Evolutionary conservation across 2,113 vertebrate species (phyloP), one percentile per base, ranked within the genome.

Genomic region (Egretta garzetta): DNA sequence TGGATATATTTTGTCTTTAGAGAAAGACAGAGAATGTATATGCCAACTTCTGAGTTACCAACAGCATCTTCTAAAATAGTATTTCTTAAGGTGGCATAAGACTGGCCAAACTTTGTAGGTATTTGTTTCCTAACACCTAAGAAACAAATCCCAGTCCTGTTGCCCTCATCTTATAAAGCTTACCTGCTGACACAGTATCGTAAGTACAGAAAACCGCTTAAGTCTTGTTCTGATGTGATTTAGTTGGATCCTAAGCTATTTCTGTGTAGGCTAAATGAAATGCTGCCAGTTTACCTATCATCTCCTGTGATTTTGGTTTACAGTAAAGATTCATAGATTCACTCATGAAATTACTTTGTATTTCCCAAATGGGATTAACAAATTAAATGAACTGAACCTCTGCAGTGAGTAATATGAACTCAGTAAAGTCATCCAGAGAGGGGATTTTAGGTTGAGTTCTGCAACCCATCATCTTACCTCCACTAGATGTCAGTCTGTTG

Each of bases 401-500:
- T 2, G 24, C 24, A 6, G 23, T n/a, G 58, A 86, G 10, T 24
- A 22, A 56, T 2, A 58, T 5, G 32, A 33, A 63, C 30, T 79
- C 28, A 2, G 11, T 19, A 19, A 3, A 49, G 66, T 30, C 50
- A 23, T 33, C 52, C n/a, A 32, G 8, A 19, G 1, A 3, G 30
- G 45, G 20, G 11, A 16, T 49, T 58, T 64, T 35, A 22, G 66
- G 70, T 19, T 20, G 49, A 60, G 55, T 37, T 81, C n/a, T 37
- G 58, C n/a, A 64, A 56, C 19, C 20, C 45, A 5, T 15, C 67
- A 24, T 45, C 68, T n/a, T 62, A 53, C 4, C 23, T 66, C 97
- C 98, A 94, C 96, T 93, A 98, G 98, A 95, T 96, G 98, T 96
- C 98, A 87, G 94, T 21, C 95, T 70, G 35, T 12, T 22, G 97